Evolutionary conservation across 2,797 vertebrate species (phyloP).

Genomic region (Enteromius thamalakanensis): DNA sequence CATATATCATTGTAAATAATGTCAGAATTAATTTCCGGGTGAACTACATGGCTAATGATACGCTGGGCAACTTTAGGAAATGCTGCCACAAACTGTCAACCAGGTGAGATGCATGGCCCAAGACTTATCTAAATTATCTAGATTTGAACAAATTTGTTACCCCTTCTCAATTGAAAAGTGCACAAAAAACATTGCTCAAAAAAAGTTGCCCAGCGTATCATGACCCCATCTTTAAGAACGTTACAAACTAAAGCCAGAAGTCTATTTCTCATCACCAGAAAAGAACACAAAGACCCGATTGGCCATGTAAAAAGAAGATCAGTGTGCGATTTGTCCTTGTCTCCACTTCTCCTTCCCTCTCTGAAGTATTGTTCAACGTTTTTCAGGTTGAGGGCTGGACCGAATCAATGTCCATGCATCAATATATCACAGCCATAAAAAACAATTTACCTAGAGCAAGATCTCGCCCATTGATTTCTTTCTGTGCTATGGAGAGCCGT

Average conservation of each 20-base stretch:
- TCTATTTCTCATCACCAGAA: slow-evolving; percentile 51
- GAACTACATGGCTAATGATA: background rate
- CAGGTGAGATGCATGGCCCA: no score
- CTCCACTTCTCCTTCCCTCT: slow-evolving; percentile 36
- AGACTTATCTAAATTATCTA: no score
- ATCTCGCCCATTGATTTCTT: slow-evolving; percentile 57
- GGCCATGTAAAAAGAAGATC: slow-evolving; percentile 15
- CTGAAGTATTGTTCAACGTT: slow-evolving; percentile 55
- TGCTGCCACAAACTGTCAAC: no score
- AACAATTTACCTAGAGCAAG: slow-evolving; percentile 59
- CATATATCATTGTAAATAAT: background rate
- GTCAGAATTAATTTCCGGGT: background rate
- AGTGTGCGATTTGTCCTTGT: slow-evolving; percentile 42
- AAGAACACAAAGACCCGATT: slow-evolving; percentile 36
- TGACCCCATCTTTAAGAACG: background rate
- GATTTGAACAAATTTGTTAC: no score
- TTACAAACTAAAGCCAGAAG: slow-evolving; percentile 53
- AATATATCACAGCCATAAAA: slow-evolving; percentile 62
- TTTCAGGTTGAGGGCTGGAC: slow-evolving; percentile 46
- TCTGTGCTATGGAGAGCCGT: slow-evolving; percentile 41
- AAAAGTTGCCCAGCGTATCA: no score
- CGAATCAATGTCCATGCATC: slow-evolving; percentile 60
- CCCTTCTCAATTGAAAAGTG: no score
- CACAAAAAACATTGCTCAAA: no score
- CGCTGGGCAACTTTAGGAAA: no score